A percentile compares a stretch with the other conserved stretches of the same genome.
These are phyloP conservation scores for Heliconius hermathena DNA, from an alignment of 1,140 invertebrate genomes.

Conservation along the genomic window DNA sequence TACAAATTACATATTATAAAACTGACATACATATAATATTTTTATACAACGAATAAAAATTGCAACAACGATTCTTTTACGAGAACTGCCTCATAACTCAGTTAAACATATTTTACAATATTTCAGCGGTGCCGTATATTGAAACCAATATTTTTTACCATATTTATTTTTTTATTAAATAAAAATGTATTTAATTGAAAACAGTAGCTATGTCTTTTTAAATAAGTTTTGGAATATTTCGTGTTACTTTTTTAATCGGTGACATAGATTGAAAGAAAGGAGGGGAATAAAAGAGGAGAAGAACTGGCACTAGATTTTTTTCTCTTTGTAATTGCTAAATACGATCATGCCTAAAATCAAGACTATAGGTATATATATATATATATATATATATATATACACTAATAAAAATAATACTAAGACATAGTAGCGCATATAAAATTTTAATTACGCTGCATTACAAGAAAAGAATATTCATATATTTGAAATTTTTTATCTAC, in stretches of 20 bases:
- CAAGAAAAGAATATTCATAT: background rate
- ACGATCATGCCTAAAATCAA: too few species aligned
- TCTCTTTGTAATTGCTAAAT: too few species aligned
- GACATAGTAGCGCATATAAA: background rate
- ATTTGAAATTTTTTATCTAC: too few species aligned
- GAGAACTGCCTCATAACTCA: slow-evolving; percentile 12
- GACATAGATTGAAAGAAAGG: too few species aligned
- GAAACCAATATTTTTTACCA: background rate
- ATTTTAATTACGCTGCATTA: background rate
- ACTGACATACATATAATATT: slow-evolving; percentile 2
- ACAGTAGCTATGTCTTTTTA: too few species aligned
- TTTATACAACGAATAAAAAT: slow-evolving; percentile 14
- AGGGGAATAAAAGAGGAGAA: too few species aligned
- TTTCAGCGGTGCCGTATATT: background rate
- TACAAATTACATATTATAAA: slow-evolving; percentile 7
- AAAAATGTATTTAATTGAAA: background rate
- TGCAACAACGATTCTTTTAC: slow-evolving; percentile 11
- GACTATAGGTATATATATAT: too few species aligned
- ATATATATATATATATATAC: background rate
- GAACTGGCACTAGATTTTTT: too few species aligned
- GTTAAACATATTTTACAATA: slow-evolving; percentile 10
- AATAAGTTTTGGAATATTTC: too few species aligned
- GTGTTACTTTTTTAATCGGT: too few species aligned
- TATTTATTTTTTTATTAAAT: background rate
- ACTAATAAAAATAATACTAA: background rate